Conservation (phyloP, 2,797 vertebrate species). For the Schizopygopsis malacanthus region DNA sequence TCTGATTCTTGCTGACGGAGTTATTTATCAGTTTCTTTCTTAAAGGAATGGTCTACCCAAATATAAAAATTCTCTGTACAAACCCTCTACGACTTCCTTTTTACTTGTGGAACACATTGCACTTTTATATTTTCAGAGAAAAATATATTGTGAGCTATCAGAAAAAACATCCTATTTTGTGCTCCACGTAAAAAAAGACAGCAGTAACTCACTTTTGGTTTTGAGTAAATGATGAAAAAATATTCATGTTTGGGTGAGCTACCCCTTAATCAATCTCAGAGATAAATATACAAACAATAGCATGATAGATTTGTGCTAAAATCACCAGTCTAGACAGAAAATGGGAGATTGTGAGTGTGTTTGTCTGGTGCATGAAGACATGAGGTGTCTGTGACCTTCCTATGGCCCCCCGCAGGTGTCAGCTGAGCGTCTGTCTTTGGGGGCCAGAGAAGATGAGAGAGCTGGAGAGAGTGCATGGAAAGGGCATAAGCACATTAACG, state of each 20-base stretch:
- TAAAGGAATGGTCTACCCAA: constrained; percentile 12
- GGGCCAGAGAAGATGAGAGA: constrained; percentile 29
- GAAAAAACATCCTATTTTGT: neutral
- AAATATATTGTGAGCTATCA: neutral
- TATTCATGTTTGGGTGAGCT: constrained; percentile 12
- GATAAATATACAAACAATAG: constrained; percentile 3
- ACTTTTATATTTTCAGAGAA: neutral
- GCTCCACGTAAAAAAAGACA: neutral
- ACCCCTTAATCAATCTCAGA: neutral
- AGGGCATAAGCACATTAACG: constrained; percentile 42
- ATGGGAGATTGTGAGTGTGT: neutral
- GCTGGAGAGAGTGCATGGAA: constrained; percentile 26
- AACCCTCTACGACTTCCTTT: neutral
- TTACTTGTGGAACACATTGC: neutral
- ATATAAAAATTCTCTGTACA: neutral
- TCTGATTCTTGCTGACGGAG: constrained; percentile 34
- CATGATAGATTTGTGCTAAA: constrained; percentile 3
- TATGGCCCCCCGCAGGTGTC: constrained; percentile 47
- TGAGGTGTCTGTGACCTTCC: constrained; percentile 54
- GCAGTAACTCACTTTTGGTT: neutral
- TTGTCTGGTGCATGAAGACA: constrained; percentile 33
- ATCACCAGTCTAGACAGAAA: constrained; percentile 26
- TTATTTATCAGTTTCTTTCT: constrained; percentile 36
- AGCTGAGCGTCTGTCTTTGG: constrained; percentile 24
- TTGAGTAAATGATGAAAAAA: neutral